These are phyloP conservation scores for Netelia fuscicornis DNA, from an alignment of 2,888 invertebrate species.

Conservation along the genomic window DNA sequence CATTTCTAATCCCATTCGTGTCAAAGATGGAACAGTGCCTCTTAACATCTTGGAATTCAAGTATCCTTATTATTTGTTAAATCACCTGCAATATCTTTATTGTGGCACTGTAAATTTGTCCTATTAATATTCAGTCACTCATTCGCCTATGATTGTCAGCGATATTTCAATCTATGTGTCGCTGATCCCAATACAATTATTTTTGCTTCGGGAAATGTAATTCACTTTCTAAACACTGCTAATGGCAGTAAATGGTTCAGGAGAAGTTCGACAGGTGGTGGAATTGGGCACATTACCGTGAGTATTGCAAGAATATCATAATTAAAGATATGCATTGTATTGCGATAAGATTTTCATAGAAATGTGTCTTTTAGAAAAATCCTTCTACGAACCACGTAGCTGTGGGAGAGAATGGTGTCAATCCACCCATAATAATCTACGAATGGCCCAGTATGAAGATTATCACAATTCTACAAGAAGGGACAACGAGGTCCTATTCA, in stretches of 20 bases:
- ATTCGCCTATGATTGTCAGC: slow-evolving; percentile 94
- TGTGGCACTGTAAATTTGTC: neutral
- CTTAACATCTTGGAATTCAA: slow-evolving; percentile 88
- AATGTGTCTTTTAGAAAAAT: slow-evolving; percentile 86
- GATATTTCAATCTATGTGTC: slow-evolving; percentile 92
- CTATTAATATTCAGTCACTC: slow-evolving; percentile 88
- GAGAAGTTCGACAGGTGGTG: slow-evolving; percentile 91
- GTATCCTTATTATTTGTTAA: slow-evolving; percentile 87
- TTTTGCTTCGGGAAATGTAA: slow-evolving; percentile 93
- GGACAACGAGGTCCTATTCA: slow-evolving; percentile 91
- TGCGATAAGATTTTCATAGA: slow-evolving; percentile 33
- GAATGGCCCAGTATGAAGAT: slow-evolving; percentile 93
- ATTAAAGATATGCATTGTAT: slow-evolving; percentile 21
- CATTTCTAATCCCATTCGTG: slow-evolving; percentile 86
- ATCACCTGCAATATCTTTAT: neutral
- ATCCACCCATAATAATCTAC: slow-evolving; percentile 93
- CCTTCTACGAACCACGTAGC: slow-evolving; percentile 90
- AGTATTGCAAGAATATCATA: slow-evolving; percentile 76
- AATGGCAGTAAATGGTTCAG: slow-evolving; percentile 89
- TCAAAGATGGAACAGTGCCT: slow-evolving; percentile 86
- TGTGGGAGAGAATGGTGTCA: slow-evolving; percentile 92
- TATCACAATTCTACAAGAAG: slow-evolving; percentile 90
- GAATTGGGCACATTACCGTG: slow-evolving; percentile 93
- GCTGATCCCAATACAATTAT: slow-evolving; percentile 91
- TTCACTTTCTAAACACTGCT: slow-evolving; percentile 91